These are phyloP conservation scores for Drosophila hamatofila DNA, from an alignment of 2,888 invertebrate species.

Conservation along the genomic window DNA sequence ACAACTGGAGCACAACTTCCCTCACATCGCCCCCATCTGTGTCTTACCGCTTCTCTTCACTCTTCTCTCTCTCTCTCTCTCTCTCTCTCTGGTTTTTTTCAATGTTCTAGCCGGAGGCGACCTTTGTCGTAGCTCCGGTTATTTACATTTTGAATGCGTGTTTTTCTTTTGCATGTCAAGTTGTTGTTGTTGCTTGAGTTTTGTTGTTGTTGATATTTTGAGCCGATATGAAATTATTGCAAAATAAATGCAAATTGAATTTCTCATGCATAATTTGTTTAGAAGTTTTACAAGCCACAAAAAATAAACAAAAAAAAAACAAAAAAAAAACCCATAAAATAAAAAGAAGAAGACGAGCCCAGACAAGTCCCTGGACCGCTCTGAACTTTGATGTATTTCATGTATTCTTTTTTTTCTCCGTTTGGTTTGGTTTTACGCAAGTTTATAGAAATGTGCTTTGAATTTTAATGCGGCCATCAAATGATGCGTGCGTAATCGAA, in stretches of 20 bases:
- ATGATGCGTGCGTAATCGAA: constrained; percentile 57
- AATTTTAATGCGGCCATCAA: constrained; percentile 67
- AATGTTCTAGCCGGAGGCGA: constrained; percentile 6
- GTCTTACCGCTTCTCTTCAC: background rate
- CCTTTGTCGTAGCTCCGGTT: constrained; percentile 34
- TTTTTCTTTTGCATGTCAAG: constrained; percentile 54
- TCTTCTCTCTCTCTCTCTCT: background rate
- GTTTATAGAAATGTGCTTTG: constrained; percentile 64
- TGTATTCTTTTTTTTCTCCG: constrained; percentile 13
- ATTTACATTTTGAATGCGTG: constrained; percentile 65
- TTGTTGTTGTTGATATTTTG: constrained; percentile 53
- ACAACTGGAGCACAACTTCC: background rate
- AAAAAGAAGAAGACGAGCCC: background rate
- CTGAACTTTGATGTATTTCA: constrained; percentile 70
- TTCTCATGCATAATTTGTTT: constrained; percentile 80
- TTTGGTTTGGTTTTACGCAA: constrained; percentile 28
- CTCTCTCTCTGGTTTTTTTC: too few relatives aligned
- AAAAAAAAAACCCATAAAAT: background rate
- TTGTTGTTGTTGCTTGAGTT: constrained; percentile 38
- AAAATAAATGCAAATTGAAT: constrained; percentile 81
- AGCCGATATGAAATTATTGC: constrained; percentile 78
- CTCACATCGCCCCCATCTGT: background rate
- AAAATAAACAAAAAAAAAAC: background rate
- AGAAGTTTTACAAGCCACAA: constrained; percentile 59
- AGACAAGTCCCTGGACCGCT: constrained; percentile 22